Evolutionary conservation across 2,888 invertebrate species (phyloP), one percentile per base, ranked within the genome.

Genomic region (Oxyteleia sp.): DNA sequence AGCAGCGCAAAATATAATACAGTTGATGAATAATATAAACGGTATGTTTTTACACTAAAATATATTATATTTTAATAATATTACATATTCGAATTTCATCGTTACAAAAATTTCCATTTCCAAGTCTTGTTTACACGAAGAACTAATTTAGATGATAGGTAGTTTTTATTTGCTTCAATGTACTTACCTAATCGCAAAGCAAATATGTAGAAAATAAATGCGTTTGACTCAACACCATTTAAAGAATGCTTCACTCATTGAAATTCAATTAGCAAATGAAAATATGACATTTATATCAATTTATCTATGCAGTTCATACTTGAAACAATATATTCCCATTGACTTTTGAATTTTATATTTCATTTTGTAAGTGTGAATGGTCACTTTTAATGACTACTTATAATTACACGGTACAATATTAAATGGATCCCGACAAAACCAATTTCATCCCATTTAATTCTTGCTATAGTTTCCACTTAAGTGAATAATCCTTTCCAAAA

Each of bases 271-370:
- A 29, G 16, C 23, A 55, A 29, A 43, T n/a, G 13, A 10, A 8
- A 61, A 11, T 47, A 53, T 18, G 8, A 51, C 15, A 23, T 66
- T 53, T 55, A 0, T 43, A 55, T 68, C 68, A 43, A 68, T 68
- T 53, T 68, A 68, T 68, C 53, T 68, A 55, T 49, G 38, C 53
- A 53, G 43, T 68, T 68, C 55, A 53, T 55, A 29, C 26, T 43
- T 68, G 49, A 68, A 68, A 55, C 43, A 68, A 55, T 55, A 41
- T 41, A 53, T 26, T 49, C 11, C 13, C 16, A 35, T 20, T 18
- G 38, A 66, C n/a, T 41, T 53, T 16, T 11, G 15, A 49, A 49
- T n/a, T 49, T 49, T 49, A 26, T 26, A 49, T 26, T 11, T 4
- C 23, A n/a, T 13, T 41, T n/a, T n/a, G 11, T n/a, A 35, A n/a